Evolutionary conservation across 1,140 invertebrate genomes (phyloP).

Genomic region (Drosophila bocqueti): DNA sequence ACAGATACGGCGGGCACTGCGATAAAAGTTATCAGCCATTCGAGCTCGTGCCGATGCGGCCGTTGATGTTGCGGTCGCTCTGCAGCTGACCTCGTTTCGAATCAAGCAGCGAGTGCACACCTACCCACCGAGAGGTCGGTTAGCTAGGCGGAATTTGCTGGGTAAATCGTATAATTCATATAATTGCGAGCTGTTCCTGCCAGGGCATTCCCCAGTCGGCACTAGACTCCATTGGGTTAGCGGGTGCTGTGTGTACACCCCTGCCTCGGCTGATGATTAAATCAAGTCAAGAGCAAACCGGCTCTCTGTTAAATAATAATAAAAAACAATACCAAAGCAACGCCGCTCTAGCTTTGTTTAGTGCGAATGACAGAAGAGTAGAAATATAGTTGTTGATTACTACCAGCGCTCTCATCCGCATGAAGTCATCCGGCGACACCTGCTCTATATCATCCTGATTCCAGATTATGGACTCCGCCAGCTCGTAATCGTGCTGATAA

Average conservation of each 20-base stretch:
- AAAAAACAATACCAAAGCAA: constrained; percentile 43
- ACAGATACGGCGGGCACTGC: constrained; percentile 31
- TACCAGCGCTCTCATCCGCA: constrained; percentile 30
- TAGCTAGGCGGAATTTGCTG: constrained; percentile 7
- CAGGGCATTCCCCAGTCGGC: constrained; percentile 23
- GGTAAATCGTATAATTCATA: background rate
- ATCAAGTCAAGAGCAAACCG: constrained; percentile 73
- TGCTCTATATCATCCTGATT: constrained; percentile 19
- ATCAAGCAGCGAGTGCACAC: constrained; percentile 42
- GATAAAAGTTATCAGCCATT: constrained; percentile 69
- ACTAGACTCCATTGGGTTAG: constrained; percentile 17
- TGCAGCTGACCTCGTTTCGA: constrained; percentile 75
- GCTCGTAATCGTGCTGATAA: constrained; percentile 23
- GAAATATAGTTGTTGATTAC: constrained; percentile 46
- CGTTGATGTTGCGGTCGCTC: constrained; percentile 33
- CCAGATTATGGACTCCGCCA: background rate
- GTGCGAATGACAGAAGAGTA: constrained; percentile 23
- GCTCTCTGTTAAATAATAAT: constrained; percentile 68
- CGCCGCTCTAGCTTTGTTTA: constrained; percentile 22
- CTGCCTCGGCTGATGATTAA: constrained; percentile 66
- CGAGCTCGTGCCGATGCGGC: constrained; percentile 40
- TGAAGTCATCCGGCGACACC: constrained; percentile 32
- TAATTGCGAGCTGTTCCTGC: constrained; percentile 1
- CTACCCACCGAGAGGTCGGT: constrained; percentile 7
- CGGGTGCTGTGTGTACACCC: constrained; percentile 44